Percentiles rank a stretch among this genome's conserved stretches.
Evolutionary conservation across 2,888 invertebrate species (phyloP).

Genomic region (Spilarctia lutea): DNA sequence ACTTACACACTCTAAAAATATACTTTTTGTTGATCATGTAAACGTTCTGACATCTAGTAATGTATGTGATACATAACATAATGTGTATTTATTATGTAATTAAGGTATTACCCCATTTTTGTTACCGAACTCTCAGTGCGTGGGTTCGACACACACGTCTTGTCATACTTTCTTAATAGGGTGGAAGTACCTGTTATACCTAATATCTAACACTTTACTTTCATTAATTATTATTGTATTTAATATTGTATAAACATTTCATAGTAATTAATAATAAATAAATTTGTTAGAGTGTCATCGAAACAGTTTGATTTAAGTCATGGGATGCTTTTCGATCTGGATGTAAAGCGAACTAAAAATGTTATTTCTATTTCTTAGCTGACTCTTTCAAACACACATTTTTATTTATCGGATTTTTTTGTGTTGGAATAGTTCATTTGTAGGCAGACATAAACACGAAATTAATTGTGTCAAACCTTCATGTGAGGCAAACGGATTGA

Average conservation of each 20-base stretch:
- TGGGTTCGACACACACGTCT: too few species aligned
- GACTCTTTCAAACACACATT: background rate
- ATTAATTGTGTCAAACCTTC: background rate
- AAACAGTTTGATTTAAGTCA: background rate
- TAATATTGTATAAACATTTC: too few species aligned
- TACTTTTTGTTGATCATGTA: too few species aligned
- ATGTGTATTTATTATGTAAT: too few species aligned
- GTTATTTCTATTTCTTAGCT: background rate
- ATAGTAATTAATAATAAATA: too few species aligned
- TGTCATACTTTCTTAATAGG: background rate
- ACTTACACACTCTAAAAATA: too few species aligned
- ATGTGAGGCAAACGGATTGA: background rate
- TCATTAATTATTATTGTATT: background rate
- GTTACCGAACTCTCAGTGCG: too few species aligned
- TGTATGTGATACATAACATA: too few species aligned
- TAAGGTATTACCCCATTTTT: background rate
- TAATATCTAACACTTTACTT: background rate
- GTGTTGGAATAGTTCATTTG: background rate
- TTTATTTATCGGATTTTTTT: background rate
- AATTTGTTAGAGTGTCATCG: too few species aligned
- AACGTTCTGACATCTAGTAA: too few species aligned
- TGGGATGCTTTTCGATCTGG: background rate
- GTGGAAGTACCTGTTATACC: conserved; percentile 22
- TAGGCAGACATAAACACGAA: background rate
- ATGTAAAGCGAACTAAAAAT: background rate